Conservation (phyloP, 64 coral and sea anemone genomes). For the Montipora foliosa region DNA sequence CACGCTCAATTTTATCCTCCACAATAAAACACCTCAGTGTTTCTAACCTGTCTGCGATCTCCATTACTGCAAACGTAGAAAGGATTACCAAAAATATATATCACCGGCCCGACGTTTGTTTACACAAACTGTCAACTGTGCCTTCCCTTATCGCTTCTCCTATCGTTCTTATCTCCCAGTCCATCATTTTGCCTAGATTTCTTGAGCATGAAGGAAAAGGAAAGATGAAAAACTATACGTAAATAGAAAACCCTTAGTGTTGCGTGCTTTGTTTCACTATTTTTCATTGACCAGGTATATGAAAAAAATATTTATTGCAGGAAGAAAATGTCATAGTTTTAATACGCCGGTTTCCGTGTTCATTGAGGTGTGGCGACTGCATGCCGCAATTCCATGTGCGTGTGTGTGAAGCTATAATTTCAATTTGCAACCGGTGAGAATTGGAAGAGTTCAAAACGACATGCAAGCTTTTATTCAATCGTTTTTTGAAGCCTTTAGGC, state of each 20-base stretch:
- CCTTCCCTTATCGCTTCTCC: neutral
- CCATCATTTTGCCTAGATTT: neutral
- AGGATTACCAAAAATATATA: neutral
- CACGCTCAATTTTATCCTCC: neutral
- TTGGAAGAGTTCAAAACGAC: slow-evolving; percentile 51
- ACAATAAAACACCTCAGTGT: neutral
- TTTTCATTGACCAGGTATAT: slow-evolving; percentile 10
- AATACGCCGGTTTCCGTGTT: slow-evolving; percentile 14
- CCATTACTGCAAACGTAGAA: neutral
- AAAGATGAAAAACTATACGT: slow-evolving; percentile 3
- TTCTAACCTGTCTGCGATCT: neutral
- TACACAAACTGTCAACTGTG: neutral
- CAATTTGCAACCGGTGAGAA: slow-evolving; percentile 46
- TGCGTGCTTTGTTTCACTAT: neutral
- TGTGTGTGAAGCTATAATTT: slow-evolving; percentile 51
- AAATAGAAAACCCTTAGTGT: slow-evolving; percentile 18
- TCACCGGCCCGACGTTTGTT: neutral
- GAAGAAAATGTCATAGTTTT: slow-evolving; percentile 11
- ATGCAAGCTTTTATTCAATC: slow-evolving; percentile 48
- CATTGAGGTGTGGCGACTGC: neutral
- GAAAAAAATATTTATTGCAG: slow-evolving; percentile 14
- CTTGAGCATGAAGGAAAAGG: slow-evolving; percentile 6
- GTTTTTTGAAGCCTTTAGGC: slow-evolving; percentile 33
- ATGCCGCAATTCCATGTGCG: slow-evolving; percentile 38
- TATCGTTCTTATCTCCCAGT: neutral